Evolutionary conservation across 2,113 vertebrate species (phyloP).

Genomic region (Lepisosteus osseus): DNA sequence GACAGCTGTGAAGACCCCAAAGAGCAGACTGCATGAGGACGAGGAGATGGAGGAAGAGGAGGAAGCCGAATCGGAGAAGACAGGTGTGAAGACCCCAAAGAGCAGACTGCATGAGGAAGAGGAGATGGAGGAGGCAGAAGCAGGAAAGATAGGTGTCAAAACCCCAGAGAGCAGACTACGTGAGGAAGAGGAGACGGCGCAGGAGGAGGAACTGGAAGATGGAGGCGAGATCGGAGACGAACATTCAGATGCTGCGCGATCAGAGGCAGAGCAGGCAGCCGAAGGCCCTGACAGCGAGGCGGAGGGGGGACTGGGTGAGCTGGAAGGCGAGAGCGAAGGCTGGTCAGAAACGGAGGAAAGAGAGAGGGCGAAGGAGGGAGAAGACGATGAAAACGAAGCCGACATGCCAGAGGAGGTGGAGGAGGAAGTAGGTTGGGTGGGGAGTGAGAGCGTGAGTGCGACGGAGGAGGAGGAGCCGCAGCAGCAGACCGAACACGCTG

Average conservation of each 20-base stretch:
- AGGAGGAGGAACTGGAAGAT: not conserved
- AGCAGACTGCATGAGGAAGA: not conserved
- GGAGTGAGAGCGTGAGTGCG: too few species aligned
- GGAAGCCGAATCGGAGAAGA: not conserved
- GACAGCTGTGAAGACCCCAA: not conserved
- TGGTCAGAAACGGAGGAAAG: not conserved
- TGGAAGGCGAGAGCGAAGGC: not conserved
- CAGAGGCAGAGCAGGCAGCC: not conserved
- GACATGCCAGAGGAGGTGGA: not conserved
- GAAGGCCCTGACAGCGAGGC: not conserved
- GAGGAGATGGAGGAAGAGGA: not conserved
- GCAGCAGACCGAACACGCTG: conserved; percentile 24
- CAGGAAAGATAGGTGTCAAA: not conserved
- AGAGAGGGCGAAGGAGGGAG: not conserved
- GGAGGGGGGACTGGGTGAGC: not conserved
- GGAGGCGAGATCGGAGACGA: too few species aligned
- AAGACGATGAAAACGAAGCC: not conserved
- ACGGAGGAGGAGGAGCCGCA: not conserved
- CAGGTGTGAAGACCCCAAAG: not conserved
- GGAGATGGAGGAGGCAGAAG: not conserved
- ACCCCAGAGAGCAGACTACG: conserved; percentile 5
- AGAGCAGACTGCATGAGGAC: not conserved
- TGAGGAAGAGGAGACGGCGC: not conserved
- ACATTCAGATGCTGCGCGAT: too few species aligned
- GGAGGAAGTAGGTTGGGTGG: too few species aligned